A percentile compares a stretch with the other conserved stretches of the same genome.
phyloP scores from a whole-genome alignment of 1,140 invertebrate genomes.

The Drosophila guanche region DNA sequence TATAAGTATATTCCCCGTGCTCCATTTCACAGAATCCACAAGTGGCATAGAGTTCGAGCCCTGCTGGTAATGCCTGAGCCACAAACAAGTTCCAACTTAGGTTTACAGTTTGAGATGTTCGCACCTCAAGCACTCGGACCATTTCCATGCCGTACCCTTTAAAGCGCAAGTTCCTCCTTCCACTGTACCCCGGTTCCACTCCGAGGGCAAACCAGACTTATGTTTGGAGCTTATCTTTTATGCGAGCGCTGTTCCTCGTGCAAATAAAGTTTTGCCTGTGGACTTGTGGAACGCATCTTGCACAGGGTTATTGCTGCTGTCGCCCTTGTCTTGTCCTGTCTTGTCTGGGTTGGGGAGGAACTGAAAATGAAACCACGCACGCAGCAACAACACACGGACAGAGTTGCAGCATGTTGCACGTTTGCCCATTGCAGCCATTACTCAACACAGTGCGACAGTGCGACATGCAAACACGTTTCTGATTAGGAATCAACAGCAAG shows the following conservation, averaged over 20 bases:
- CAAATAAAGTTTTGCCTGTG: conserved; percentile 27
- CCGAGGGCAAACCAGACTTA: conserved; percentile 8
- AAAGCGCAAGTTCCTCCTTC: too few species aligned
- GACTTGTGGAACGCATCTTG: conserved; percentile 37
- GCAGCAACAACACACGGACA: conserved; percentile 22
- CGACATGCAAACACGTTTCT: conserved; percentile 51
- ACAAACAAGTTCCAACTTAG: too few species aligned
- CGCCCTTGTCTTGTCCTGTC: background rate
- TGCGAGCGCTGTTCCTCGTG: background rate
- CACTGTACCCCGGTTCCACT: background rate
- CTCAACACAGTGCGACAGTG: conserved; percentile 43
- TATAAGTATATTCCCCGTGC: background rate
- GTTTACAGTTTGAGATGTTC: too few species aligned
- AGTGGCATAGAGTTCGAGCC: too few species aligned
- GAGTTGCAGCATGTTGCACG: too few species aligned
- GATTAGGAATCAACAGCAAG: conserved; percentile 23
- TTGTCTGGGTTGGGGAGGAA: conserved; percentile 13
- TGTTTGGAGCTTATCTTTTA: background rate
- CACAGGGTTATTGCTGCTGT: conserved; percentile 1
- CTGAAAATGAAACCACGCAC: conserved; percentile 50
- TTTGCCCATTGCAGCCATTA: conserved; percentile 46
- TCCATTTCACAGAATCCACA: conserved; percentile 4
- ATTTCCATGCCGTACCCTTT: background rate
- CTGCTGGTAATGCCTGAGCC: too few species aligned
- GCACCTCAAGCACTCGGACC: background rate